These are phyloP conservation scores for Ictalurus punctatus DNA, from an alignment of 2,113 vertebrate genomes.

Conservation along the genomic window DNA sequence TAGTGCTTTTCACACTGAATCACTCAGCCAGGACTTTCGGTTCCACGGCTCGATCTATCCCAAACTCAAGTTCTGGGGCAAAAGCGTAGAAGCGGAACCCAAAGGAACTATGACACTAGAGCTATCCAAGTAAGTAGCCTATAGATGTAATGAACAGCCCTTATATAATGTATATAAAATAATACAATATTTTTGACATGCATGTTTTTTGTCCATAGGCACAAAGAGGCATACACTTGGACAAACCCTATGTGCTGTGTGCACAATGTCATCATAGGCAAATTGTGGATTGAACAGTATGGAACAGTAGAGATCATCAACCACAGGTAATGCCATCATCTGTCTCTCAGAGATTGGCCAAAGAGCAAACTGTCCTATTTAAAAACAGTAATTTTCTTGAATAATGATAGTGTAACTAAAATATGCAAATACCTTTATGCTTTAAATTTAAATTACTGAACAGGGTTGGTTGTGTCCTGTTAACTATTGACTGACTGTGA, in stretches of 20 bases:
- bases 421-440: neutral
- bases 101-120: constrained; percentile 94
- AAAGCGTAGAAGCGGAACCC: constrained; percentile 95
- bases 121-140: constrained; percentile 82
- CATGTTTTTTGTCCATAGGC: constrained; percentile 68
- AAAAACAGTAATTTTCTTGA: neutral
- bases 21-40: constrained; percentile 86
- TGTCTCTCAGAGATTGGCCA: neutral
- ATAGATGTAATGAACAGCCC: neutral
- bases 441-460: neutral
- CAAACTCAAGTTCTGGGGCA: constrained; percentile 97
- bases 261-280: constrained; percentile 94
- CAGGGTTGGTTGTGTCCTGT: neutral
- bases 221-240: constrained; percentile 93
- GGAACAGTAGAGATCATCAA: constrained; percentile 90
- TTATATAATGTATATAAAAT: neutral
- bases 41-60: constrained; percentile 97
- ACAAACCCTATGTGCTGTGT: constrained; percentile 95
- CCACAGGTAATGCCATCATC: constrained; percentile 81
- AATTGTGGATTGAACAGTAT: constrained; percentile 96
- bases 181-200: neutral
- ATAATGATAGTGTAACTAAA: neutral
- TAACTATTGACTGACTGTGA: neutral
- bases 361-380: neutral
- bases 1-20: constrained; percentile 92